Evolutionary conservation across 2,888 invertebrate species (phyloP).

Genomic region (Yponomeuta malinellus): DNA sequence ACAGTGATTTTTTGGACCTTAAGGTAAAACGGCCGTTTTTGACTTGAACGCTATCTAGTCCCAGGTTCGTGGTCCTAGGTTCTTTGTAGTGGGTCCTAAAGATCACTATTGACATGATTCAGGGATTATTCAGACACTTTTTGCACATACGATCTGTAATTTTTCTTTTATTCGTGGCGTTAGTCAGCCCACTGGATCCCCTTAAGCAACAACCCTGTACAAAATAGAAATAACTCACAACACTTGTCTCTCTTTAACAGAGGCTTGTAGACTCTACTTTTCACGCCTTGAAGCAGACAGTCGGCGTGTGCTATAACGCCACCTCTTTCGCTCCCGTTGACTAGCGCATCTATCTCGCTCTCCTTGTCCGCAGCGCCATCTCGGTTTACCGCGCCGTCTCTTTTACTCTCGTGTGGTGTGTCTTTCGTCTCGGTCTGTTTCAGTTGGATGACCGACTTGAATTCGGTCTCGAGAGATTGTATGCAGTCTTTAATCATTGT

Average conservation of each 20-base stretch:
- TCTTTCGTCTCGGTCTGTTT: not conserved
- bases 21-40: no score
- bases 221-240: conserved; percentile 73
- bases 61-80: no score
- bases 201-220: no score
- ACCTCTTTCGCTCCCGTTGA: conserved; percentile 26
- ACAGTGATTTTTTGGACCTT: no score
- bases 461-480: conserved; percentile 55
- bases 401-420: not conserved
- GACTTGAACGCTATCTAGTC: no score
- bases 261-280: conserved; percentile 82
- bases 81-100: no score
- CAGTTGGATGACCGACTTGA: conserved; percentile 19
- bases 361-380: conserved; percentile 11
- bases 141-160: no score
- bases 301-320: conserved; percentile 52
- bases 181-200: no score
- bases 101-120: no score
- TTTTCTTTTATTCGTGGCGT: no score
- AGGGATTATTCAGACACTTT: no score
- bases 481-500: conserved; percentile 77
- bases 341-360: conserved; percentile 16
- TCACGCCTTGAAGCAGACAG: conserved; percentile 80
- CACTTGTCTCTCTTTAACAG: conserved; percentile 85
- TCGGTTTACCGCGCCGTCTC: not conserved